A percentile compares a stretch with the other conserved stretches of the same genome.
Conservation (phyloP, 1,140 invertebrate genomes). For the Drosophila parabipectinata region DNA sequence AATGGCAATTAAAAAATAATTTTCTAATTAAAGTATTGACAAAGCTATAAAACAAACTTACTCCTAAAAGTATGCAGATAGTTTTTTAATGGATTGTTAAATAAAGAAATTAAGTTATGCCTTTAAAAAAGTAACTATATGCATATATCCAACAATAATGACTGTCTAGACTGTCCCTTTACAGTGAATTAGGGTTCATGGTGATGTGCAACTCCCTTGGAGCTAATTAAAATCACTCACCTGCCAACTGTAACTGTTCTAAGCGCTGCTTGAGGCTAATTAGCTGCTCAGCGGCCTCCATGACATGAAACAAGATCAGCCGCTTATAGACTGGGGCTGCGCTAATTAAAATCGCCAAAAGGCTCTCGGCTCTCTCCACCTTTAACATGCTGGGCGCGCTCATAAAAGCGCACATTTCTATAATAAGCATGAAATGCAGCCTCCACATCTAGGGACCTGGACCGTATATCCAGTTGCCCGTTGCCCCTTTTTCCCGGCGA, state of each 20-base stretch:
- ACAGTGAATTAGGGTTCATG: not conserved
- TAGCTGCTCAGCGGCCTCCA: conserved; percentile 24
- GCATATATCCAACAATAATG: not conserved
- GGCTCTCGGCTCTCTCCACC: conserved; percentile 51
- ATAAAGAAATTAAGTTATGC: not conserved
- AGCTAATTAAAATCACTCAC: conserved; percentile 30
- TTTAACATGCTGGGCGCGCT: conserved; percentile 56
- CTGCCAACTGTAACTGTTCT: conserved; percentile 44
- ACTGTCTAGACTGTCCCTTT: conserved; percentile 12
- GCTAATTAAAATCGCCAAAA: conserved; percentile 75
- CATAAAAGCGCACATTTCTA: conserved; percentile 77
- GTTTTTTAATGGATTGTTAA: not conserved
- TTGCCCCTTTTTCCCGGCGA: conserved; percentile 3
- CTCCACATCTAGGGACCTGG: not conserved
- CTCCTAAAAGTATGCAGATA: conserved; percentile 54
- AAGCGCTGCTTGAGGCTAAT: conserved; percentile 57
- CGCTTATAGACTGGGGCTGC: conserved; percentile 31
- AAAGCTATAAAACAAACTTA: not conserved
- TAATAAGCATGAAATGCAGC: conserved; percentile 76
- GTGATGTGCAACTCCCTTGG: not conserved
- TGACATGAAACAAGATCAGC: conserved; percentile 24
- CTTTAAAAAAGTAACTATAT: not conserved
- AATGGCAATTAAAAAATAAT: not conserved
- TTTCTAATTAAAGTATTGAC: not conserved
- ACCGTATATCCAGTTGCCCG: conserved; percentile 9